phyloP scores from a whole-genome alignment of 2,888 invertebrate genomes.

The Anticlea derivata region DNA sequence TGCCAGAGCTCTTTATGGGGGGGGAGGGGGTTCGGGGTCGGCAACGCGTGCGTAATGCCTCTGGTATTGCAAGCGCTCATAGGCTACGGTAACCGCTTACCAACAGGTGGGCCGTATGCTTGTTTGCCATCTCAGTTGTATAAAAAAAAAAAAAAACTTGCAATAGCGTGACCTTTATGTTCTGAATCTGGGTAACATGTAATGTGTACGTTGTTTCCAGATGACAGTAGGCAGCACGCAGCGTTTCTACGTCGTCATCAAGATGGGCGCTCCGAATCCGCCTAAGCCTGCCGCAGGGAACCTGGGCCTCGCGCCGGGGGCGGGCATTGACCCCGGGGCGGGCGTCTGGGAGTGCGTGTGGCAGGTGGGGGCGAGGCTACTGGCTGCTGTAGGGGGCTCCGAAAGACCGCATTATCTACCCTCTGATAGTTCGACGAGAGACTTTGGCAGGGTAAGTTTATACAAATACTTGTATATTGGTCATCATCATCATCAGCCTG shows the following conservation, averaged over 20 bases:
- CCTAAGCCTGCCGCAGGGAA: slow-evolving; percentile 22
- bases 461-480: no score
- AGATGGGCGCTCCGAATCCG: slow-evolving; percentile 39
- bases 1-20: no score
- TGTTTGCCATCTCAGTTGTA: no score
- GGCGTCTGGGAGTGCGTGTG: slow-evolving; percentile 96
- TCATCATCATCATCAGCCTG: no score
- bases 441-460: slow-evolving; percentile 85
- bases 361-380: slow-evolving; percentile 93
- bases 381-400: slow-evolving; percentile 84
- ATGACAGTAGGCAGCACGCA: slow-evolving; percentile 92
- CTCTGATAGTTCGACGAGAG: slow-evolving; percentile 79
- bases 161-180: no score
- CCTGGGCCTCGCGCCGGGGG: slow-evolving; percentile 26
- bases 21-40: no score
- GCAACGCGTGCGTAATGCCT: no score
- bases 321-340: slow-evolving; percentile 44
- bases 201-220: slow-evolving; percentile 63
- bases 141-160: no score
- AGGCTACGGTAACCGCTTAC: no score
- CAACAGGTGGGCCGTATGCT: no score
- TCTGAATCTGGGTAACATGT: no score
- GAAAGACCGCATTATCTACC: slow-evolving; percentile 84
- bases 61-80: no score
- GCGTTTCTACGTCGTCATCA: slow-evolving; percentile 89